Percentiles rank a stretch among this genome's conserved stretches.
phyloP scores from a whole-genome alignment of 2,797 vertebrate genomes.

The Sternarchorhynchus goeldii region DNA sequence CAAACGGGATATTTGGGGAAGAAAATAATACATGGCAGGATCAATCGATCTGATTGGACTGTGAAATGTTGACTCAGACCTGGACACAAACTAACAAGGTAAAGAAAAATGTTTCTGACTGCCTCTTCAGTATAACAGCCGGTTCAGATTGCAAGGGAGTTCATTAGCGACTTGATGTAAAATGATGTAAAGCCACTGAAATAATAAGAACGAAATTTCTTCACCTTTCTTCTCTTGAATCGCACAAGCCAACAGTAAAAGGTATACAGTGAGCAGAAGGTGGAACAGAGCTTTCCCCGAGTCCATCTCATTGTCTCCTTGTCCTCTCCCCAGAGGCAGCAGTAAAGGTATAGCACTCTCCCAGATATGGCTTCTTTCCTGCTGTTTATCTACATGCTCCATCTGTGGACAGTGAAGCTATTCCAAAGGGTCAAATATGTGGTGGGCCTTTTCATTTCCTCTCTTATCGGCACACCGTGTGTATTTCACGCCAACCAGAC shows the following conservation, averaged over 20 bases:
- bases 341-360: neutral
- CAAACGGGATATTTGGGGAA: no score
- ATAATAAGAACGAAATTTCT: no score
- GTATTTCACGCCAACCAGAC: conserved; percentile 47
- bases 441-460: conserved; percentile 48
- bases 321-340: no score
- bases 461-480: conserved; percentile 45
- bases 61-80: no score
- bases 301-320: neutral
- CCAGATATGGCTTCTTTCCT: neutral
- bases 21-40: no score
- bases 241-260: neutral
- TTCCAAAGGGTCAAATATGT: conserved; percentile 27
- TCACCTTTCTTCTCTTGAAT: no score
- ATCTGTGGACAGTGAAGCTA: conserved; percentile 14
- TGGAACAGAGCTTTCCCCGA: neutral
- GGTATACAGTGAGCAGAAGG: neutral
- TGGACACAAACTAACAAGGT: no score
- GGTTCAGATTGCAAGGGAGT: neutral
- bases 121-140: neutral
- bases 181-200: neutral
- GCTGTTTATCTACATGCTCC: neutral
- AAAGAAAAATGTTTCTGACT: no score
- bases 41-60: no score
- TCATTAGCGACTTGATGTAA: neutral